Evolutionary conservation across 2,113 vertebrate species (phyloP).

Genomic region (Australoheros scitulus): DNA sequence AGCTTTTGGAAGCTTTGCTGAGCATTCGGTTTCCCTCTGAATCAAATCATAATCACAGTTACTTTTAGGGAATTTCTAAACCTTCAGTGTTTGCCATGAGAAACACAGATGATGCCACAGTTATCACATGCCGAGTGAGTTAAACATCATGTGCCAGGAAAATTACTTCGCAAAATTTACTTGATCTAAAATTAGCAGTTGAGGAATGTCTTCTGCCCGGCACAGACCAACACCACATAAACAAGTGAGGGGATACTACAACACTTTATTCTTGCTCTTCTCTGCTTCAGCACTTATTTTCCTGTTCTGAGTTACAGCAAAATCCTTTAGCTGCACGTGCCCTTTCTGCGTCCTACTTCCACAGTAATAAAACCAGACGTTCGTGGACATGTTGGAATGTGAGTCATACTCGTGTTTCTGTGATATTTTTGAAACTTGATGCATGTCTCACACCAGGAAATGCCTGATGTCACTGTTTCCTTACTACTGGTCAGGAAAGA

Average conservation of each 20-base stretch:
- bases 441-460: constrained; percentile 48
- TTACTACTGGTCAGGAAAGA: constrained; percentile 1
- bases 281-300: background rate
- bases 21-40: constrained; percentile 38
- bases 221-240: constrained; percentile 17
- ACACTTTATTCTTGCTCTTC: background rate
- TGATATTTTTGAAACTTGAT: background rate
- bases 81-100: constrained; percentile 8
- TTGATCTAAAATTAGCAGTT: constrained; percentile 42
- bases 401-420: constrained; percentile 26
- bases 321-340: accelerated
- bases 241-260: constrained; percentile 23
- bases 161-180: constrained; percentile 41
- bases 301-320: constrained; percentile 36
- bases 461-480: constrained; percentile 34
- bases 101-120: constrained; percentile 3
- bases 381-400: background rate
- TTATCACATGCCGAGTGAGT: constrained; percentile 26
- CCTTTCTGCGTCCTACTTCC: background rate
- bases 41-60: constrained; percentile 18
- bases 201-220: background rate
- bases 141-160: constrained; percentile 29
- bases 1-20: constrained; percentile 38
- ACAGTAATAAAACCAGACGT: background rate
- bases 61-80: constrained; percentile 9